Percentiles rank a stretch among this genome's conserved stretches.
Evolutionary conservation across 2,888 invertebrate species (phyloP).

Genomic region (Mythimna albipuncta): DNA sequence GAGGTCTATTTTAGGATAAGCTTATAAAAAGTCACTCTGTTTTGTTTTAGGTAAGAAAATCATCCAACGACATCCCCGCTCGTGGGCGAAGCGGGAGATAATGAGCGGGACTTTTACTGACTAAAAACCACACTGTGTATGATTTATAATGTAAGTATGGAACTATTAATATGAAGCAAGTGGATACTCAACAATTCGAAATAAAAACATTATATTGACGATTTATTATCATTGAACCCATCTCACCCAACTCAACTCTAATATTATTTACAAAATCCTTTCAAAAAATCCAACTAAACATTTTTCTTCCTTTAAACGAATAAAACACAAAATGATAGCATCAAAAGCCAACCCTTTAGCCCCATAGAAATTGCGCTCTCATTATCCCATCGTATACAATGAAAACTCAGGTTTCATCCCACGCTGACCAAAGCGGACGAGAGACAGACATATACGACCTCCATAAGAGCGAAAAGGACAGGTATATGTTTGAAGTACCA

Average conservation of each 20-base stretch:
- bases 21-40: no score
- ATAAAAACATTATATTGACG: no score
- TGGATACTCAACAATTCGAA: not conserved
- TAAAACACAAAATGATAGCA: slow-evolving; percentile 59
- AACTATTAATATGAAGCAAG: not conserved
- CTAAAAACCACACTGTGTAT: no score
- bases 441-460: slow-evolving; percentile 68
- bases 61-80: no score
- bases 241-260: not conserved
- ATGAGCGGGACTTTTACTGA: no score
- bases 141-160: no score
- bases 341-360: slow-evolving; percentile 67
- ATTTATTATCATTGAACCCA: not conserved
- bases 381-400: slow-evolving; percentile 80
- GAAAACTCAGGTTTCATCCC: slow-evolving; percentile 82
- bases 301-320: slow-evolving; percentile 47
- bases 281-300: slow-evolving; percentile 42
- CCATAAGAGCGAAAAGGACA: slow-evolving; percentile 71
- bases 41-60: no score
- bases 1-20: not conserved
- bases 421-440: slow-evolving; percentile 79
- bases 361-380: slow-evolving; percentile 62
- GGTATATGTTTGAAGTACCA: slow-evolving; percentile 76
- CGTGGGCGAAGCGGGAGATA: no score
- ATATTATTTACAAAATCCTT: slow-evolving; percentile 14